Base-by-base conservation (phyloP, 2,888 invertebrate genomes). In the Cataglyphis rosenhaueri region DNA sequence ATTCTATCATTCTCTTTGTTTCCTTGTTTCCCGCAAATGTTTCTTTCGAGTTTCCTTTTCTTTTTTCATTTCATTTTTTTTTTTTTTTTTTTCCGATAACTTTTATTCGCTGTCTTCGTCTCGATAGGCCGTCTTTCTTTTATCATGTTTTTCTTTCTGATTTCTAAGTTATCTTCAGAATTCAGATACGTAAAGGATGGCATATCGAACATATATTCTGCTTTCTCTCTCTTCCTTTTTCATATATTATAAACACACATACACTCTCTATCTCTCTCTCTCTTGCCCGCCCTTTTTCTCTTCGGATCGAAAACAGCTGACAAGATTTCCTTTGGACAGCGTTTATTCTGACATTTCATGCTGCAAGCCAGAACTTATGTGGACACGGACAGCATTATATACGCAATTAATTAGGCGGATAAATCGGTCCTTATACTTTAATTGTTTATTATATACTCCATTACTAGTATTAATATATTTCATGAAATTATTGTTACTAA, bases 231-330 rank as follows among this genome's bases (percentile, higher is more conserved):
- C 52, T 62, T 48, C 18, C 15, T n/a, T 32, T 41, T 29, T 57
- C 41, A 38, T 0, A 38, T 1, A 38, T 38, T 9, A 38, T 10
- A 18, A 5, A 48, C 48, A 41, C 0, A 41, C 12, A 12, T 52
- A 52, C 32, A 52, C 15, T 68, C 68, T 35, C 35, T 15, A 44
- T 66, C 15, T 32, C 32, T 32, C 8, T 32, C 8, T 12, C 18
- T 1, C 15, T n/a, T 12, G 9, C 38, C 12, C 65, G 12, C 18
- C 4, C 57, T 4, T 64, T 44, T 32, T 21, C 75, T 25, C 35
- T 55, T 25, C 12, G 32, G n/a, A 65, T 75, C 55, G 68, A 76
- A 76, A 76, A 55, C 52, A 65, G 52, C 38, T 76, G 76, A 76
- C 76, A 76, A 68, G 68, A 76, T 15, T 29, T 66, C 68, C 76